These are phyloP conservation scores for Gobio occitaniae DNA, from an alignment of 2,797 vertebrate species.

Conservation along the genomic window DNA sequence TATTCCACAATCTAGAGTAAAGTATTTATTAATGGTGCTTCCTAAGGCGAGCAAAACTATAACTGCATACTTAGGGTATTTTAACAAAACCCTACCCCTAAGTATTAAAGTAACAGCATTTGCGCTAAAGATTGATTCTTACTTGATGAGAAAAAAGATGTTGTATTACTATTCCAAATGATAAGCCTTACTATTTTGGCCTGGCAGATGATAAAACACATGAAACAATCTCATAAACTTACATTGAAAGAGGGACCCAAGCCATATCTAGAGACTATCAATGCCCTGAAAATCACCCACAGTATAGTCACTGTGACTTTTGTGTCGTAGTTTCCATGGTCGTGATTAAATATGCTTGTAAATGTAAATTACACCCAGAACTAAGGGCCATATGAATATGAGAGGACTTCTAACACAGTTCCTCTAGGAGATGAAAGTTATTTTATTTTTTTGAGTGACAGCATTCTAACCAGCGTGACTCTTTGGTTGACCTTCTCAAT, in stretches of 20 bases:
- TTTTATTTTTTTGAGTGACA: conserved; percentile 53
- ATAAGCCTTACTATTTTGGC: background rate
- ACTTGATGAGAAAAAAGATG: background rate
- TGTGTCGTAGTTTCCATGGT: background rate
- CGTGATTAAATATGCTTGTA: background rate
- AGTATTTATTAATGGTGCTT: background rate
- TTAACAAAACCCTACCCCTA: background rate
- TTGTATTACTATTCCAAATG: background rate
- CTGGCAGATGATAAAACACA: background rate
- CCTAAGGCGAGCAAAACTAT: background rate
- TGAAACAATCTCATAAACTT: background rate
- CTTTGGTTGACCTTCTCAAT: conserved; percentile 60
- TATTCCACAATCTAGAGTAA: conserved; percentile 17
- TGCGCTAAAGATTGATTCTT: background rate
- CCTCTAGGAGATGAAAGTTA: conserved; percentile 18
- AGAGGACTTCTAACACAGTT: conserved; percentile 1
- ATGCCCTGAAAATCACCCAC: background rate
- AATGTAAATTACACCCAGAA: conserved; percentile 24
- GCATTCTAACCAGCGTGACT: conserved; percentile 50
- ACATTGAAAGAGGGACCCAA: background rate
- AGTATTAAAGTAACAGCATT: background rate
- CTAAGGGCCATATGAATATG: background rate
- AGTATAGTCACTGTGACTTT: background rate
- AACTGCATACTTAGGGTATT: background rate
- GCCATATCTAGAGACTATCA: background rate